Evolutionary conservation across 2,113 vertebrate genomes (phyloP), one percentile per base, ranked within the genome.

Genomic region (Sapajus apella): DNA sequence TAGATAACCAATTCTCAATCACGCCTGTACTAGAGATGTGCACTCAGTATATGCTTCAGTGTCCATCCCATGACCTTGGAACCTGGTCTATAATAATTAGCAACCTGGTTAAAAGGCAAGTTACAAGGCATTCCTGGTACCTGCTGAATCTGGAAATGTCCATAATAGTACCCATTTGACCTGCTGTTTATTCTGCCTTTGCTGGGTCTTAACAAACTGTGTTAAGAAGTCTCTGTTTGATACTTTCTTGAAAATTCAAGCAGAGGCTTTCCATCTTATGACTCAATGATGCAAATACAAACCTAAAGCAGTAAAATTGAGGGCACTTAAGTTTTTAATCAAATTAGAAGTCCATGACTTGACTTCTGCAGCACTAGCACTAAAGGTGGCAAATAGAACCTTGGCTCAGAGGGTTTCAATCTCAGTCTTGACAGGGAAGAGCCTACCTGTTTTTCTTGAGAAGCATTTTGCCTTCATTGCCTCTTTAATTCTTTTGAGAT

Each of bases 201-300:
- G 25, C 64, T 40, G 11, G 88, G 88, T 96, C 50, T 84, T 70
- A 52, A 90, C 52, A n/a, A 70, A 37, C 37, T 93, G 40, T 93
- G 21, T 88, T 96, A 93, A 94, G 58, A 92, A 91, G 82, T 89
- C 88, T 98, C 77, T 35, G 18, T 94, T 87, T 96, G 83, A 95
- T 96, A 87, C 93, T 96, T 98, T 90, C 52, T 97, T 98, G 93
- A 89, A 98, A 98, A 98, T 98, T 98, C 96, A 97, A 98, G 97
- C 86, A 97, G 97, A 97, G 98, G 95, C 97, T 98, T 97, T 94
- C 97, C 85, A 93, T 97, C 96, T 95, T 97, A 96, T 88, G 84
- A 97, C 85, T 98, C 97, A 97, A 85, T 97, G 97, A 97, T 88
- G 96, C 97, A 85, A 95, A 97, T 55, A 43, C 87, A 97, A 98